phyloP scores from a whole-genome alignment of 2,888 invertebrate genomes.

The Agrotis ipsilon region DNA sequence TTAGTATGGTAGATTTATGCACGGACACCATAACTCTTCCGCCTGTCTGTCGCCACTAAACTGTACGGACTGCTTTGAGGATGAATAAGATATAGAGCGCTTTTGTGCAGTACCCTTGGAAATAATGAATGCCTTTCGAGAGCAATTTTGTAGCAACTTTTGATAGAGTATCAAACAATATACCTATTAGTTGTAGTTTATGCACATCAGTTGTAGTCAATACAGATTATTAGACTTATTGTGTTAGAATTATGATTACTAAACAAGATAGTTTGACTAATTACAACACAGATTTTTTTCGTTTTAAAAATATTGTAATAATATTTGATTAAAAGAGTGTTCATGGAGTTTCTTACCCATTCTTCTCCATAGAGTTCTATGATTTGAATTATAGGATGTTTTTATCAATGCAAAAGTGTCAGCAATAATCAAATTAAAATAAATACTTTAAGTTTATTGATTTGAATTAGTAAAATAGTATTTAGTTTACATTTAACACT shows the following conservation, averaged over 20 bases:
- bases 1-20: constrained; percentile 52
- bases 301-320: too few species aligned
- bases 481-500: neutral
- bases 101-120: neutral
- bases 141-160: neutral
- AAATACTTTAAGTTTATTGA: too few species aligned
- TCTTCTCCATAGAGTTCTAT: too few species aligned
- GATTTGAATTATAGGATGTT: too few species aligned
- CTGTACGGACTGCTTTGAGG: constrained; percentile 40
- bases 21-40: constrained; percentile 50
- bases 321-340: too few species aligned
- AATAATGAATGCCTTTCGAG: neutral
- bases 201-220: neutral
- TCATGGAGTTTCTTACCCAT: too few species aligned
- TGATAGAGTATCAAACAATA: neutral
- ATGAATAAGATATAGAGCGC: constrained; percentile 32
- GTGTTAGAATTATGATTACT: too few species aligned
- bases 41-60: constrained; percentile 52
- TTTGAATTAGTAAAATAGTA: too few species aligned
- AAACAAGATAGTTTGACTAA: too few species aligned
- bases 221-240: neutral
- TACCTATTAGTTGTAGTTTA: neutral
- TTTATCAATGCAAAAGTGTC: too few species aligned
- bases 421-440: too few species aligned
- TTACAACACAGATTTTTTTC: too few species aligned